Base-by-base conservation (phyloP, 2,888 invertebrate genomes). In the Caradrina kadenii region DNA sequence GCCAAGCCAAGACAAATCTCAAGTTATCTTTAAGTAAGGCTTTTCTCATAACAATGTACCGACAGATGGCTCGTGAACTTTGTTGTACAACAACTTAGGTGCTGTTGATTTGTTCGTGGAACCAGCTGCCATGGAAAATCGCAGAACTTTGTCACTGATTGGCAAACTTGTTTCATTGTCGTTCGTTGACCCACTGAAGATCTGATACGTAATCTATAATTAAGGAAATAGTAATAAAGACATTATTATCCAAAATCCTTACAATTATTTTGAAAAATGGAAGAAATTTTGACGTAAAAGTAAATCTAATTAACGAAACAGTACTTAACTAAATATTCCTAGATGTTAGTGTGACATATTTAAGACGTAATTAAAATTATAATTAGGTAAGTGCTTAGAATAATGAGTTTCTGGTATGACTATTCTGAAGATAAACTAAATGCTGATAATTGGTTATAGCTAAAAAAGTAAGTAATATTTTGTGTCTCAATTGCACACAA, bases 131-230 rank as follows among this genome's bases (percentile, higher is more conserved):
- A 48, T 39, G 39, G 50, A 17, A 5, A n/a, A n/a, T 49, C n/a
- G 13, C 26, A 15, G 21, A 31, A 61, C n/a, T 60, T 62, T 21
- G n/a, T 6, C 48, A 2, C 22, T 63, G n/a, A 58, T 61, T 60
- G 19, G 31, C 13, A 64, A 80, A 78, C 80, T 66, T 66, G 80
- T 79, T 76, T 60, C 31, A 50, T 55, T 26, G 54, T 63, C 22
- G 74, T 60, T 63, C 79, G 31, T 31, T 61, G 67, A 63, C 75
- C 75, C 8, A 48, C 49, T 13, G 21, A n/a, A 15, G 11, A 31
- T 13, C 39, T 13, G 11, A 17, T 45, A 45, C 5, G 3, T 45
- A 45, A 45, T 3, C 17, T 5, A 5, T 42, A 42, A 42, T 17
- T 45, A 45, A 45, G 45, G 6, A 45, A 17, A 11, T 17, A 17